Percentiles rank a stretch among this genome's conserved stretches.
Evolutionary conservation across 2,797 vertebrate species (phyloP).

Genomic region (Aplochiton taeniatus): DNA sequence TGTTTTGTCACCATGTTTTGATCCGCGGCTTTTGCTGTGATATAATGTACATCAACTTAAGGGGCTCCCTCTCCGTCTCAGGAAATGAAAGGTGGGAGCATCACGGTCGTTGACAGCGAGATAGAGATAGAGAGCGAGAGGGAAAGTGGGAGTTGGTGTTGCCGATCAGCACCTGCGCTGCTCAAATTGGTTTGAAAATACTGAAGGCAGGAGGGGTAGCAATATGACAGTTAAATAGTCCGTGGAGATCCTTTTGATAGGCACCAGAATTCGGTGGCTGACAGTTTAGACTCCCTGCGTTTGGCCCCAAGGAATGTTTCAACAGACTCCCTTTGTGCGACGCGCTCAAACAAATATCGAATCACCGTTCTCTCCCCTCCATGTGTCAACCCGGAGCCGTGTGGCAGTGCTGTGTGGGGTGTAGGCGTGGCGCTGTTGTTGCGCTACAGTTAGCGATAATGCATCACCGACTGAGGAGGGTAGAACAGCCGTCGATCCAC

Average conservation of each 20-base stretch:
- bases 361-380: conserved; percentile 33
- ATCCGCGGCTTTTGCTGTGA: conserved; percentile 26
- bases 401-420: conserved; percentile 49
- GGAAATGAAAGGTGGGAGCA: conserved; percentile 54
- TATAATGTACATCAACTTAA: conserved; percentile 47
- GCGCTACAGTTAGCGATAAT: conserved; percentile 34
- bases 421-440: conserved; percentile 20
- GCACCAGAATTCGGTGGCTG: conserved; percentile 67
- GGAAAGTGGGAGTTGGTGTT: conserved; percentile 55
- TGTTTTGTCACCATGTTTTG: conserved; percentile 34
- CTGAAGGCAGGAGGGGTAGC: conserved; percentile 57
- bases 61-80: conserved; percentile 24
- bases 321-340: conserved; percentile 64
- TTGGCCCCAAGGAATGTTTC: conserved; percentile 68
- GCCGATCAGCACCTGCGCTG: conserved; percentile 77
- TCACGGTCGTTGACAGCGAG: conserved; percentile 49
- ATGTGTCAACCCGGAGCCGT: conserved; percentile 37
- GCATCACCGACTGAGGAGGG: conserved; percentile 32
- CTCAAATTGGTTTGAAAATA: conserved; percentile 76
- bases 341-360: conserved; percentile 66
- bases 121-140: conserved; percentile 44
- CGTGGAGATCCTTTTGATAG: conserved; percentile 73
- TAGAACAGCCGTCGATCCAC: conserved; percentile 41
- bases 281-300: conserved; percentile 72
- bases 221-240: conserved; percentile 79